Conservation (phyloP, 2,888 invertebrate genomes). For the Thera britannica region DNA sequence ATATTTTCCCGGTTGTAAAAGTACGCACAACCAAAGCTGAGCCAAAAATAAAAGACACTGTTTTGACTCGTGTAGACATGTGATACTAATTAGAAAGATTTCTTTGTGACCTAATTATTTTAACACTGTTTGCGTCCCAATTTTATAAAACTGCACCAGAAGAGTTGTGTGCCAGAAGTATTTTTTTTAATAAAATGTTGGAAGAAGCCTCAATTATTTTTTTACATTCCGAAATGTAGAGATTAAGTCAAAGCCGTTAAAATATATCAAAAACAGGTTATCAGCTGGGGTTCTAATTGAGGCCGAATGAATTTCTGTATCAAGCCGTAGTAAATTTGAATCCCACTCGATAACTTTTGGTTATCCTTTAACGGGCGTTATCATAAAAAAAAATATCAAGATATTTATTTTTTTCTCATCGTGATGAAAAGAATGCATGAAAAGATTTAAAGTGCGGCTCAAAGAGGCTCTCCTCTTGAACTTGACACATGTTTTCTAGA, state of each 20-base stretch:
- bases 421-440: too few species aligned
- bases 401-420: too few species aligned
- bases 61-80: conserved; percentile 2
- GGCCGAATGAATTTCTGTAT: background rate
- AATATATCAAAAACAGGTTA: background rate
- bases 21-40: background rate
- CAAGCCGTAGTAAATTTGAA: too few species aligned
- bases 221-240: background rate
- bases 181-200: background rate
- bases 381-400: too few species aligned
- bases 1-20: background rate
- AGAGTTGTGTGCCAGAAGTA: background rate
- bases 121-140: conserved; percentile 1
- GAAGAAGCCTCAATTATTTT: background rate
- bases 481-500: too few species aligned
- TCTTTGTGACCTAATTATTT: conserved; percentile 7
- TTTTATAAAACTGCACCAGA: background rate
- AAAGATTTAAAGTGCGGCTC: too few species aligned
- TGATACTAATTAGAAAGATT: background rate
- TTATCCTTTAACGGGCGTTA: too few species aligned
- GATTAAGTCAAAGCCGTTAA: background rate
- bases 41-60: conserved; percentile 3
- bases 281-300: background rate
- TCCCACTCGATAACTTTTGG: too few species aligned
- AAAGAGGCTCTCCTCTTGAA: too few species aligned